Evolutionary conservation across 92 coral and sea anemone species (phyloP).

Genomic region (Epizoanthus scotinus): DNA sequence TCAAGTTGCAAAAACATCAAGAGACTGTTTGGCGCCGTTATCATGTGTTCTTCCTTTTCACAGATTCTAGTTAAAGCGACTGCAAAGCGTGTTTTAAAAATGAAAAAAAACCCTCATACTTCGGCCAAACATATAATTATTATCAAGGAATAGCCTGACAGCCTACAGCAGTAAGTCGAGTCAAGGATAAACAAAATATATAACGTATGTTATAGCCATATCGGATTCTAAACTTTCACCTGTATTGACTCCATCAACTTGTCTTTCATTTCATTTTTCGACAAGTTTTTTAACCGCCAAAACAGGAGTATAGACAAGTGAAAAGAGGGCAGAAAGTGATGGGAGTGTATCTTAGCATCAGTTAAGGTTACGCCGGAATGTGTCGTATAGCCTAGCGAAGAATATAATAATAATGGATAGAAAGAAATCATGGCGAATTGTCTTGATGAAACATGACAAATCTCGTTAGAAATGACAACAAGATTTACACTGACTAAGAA

Average conservation of each 20-base stretch:
- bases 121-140: background rate
- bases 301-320: background rate
- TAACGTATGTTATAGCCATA: constrained; percentile 3
- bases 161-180: background rate
- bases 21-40: background rate
- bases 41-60: background rate
- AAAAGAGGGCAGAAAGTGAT: no score
- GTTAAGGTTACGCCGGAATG: no score
- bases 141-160: background rate
- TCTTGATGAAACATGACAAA: constrained; percentile 83
- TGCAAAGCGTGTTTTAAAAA: background rate
- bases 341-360: no score
- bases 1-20: background rate
- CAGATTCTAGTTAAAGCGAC: background rate
- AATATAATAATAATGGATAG: no score
- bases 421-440: constrained; percentile 11
- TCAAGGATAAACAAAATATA: constrained; percentile 19
- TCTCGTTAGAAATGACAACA: constrained; percentile 70
- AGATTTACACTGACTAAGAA: constrained; percentile 46
- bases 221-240: background rate
- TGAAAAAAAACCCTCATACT: background rate
- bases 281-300: background rate
- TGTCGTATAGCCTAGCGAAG: no score
- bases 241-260: background rate
- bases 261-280: background rate